Evolutionary conservation across 2,888 invertebrate genomes (phyloP).

Genomic region (Cyaniris semiargus): DNA sequence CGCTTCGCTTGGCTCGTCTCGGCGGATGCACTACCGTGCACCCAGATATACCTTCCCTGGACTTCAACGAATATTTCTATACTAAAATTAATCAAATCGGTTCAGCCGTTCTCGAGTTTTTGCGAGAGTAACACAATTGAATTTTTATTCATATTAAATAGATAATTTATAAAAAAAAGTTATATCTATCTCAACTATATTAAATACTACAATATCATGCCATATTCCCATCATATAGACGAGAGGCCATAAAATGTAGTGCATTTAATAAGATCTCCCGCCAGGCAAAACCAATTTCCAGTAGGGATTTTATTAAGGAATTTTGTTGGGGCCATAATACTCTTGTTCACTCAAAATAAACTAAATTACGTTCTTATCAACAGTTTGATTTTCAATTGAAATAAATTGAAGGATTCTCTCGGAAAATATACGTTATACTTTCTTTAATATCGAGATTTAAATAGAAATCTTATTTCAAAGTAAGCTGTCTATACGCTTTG

Average conservation of each 20-base stretch:
- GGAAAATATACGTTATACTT: neutral
- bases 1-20: too few relatives aligned
- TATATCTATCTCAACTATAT: neutral
- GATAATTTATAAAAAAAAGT: too few relatives aligned
- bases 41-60: too few relatives aligned
- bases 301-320: neutral
- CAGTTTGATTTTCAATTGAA: slow-evolving; percentile 11
- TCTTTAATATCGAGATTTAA: too few relatives aligned
- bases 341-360: slow-evolving; percentile 16
- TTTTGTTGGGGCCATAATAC: neutral
- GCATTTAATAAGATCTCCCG: slow-evolving; percentile 11
- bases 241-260: slow-evolving; percentile 11
- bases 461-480: too few relatives aligned
- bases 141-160: too few relatives aligned
- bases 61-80: too few relatives aligned
- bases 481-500: too few relatives aligned
- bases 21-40: too few relatives aligned
- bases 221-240: neutral
- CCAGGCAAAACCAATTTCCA: slow-evolving; percentile 15
- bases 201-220: neutral
- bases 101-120: too few relatives aligned
- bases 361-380: neutral
- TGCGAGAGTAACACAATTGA: too few relatives aligned
- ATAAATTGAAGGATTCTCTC: neutral
- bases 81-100: too few relatives aligned